Evolutionary conservation across 2,113 vertebrate genomes (phyloP).

Genomic region (Anhinga anhinga): DNA sequence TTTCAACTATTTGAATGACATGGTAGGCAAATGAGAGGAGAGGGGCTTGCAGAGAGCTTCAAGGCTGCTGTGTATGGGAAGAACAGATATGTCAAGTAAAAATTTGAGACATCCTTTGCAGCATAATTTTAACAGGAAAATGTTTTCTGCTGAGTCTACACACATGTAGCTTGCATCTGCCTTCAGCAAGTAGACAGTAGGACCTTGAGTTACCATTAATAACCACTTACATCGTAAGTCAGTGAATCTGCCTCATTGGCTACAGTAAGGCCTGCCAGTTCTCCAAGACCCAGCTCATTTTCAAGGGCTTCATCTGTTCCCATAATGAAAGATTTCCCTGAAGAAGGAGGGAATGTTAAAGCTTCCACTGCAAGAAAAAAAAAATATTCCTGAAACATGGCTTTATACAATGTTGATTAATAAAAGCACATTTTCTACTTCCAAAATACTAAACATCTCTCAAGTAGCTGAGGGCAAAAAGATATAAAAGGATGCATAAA

Average conservation of each 20-base stretch:
- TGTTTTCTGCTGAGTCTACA: background rate
- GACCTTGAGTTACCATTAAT: background rate
- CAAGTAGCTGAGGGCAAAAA: background rate
- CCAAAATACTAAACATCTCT: background rate
- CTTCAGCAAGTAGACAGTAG: background rate
- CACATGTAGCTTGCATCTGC: background rate
- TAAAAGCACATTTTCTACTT: background rate
- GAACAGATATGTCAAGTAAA: background rate
- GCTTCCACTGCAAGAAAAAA: slow-evolving; percentile 85
- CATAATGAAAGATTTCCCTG: slow-evolving; percentile 97
- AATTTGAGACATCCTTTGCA: background rate
- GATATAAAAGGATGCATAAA: background rate
- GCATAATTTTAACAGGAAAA: background rate
- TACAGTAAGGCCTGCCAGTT: slow-evolving; percentile 95
- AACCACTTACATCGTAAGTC: slow-evolving; percentile 89
- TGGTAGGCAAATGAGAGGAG: background rate
- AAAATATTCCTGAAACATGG: background rate
- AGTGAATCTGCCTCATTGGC: slow-evolving; percentile 96
- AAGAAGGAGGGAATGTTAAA: slow-evolving; percentile 92
- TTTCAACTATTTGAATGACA: background rate
- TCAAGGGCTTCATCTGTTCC: slow-evolving; percentile 92
- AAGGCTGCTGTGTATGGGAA: background rate
- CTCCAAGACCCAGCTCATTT: slow-evolving; percentile 92
- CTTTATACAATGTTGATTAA: background rate
- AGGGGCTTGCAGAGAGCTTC: background rate